Evolutionary conservation across 2,888 invertebrate genomes (phyloP).

Genomic region (Oscheius myriophilus): DNA sequence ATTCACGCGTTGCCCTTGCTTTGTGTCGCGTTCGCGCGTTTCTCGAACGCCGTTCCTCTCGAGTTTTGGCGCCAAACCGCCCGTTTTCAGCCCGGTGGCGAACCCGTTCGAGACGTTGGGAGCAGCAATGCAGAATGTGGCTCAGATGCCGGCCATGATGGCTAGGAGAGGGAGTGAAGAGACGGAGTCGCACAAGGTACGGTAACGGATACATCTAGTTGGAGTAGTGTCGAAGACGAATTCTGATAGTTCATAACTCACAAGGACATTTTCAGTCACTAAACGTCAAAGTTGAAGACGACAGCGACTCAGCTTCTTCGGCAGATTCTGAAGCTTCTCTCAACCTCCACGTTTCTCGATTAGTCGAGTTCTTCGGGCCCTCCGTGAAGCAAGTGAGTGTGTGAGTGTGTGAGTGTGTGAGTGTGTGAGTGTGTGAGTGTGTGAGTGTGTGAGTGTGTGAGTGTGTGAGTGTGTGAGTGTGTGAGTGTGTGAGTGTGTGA

Average conservation of each 20-base stretch:
- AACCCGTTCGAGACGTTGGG: conserved; percentile 21
- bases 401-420: too few relatives aligned
- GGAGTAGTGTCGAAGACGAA: too few relatives aligned
- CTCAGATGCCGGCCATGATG: background rate
- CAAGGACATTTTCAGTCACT: background rate
- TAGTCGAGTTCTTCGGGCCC: conserved; percentile 21
- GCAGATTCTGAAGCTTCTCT: conserved; percentile 30
- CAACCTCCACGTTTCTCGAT: conserved; percentile 7
- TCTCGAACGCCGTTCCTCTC: conserved; percentile 20
- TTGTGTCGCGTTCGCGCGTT: conserved; percentile 16
- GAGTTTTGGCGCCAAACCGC: conserved; percentile 24
- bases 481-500: too few relatives aligned
- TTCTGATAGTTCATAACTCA: background rate
- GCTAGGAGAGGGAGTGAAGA: background rate
- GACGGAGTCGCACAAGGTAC: background rate
- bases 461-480: too few relatives aligned
- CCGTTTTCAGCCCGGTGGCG: conserved; percentile 24
- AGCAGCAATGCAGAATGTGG: conserved; percentile 14
- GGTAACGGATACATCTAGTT: background rate
- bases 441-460: too few relatives aligned
- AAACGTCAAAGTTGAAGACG: conserved; percentile 26
- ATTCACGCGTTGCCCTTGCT: conserved; percentile 25
- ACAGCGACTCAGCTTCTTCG: conserved; percentile 33
- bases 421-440: too few relatives aligned
- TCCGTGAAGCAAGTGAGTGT: conserved; percentile 14